Evolutionary conservation across 2,113 vertebrate genomes (phyloP).

Genomic region (Peromyscus leucopus): DNA sequence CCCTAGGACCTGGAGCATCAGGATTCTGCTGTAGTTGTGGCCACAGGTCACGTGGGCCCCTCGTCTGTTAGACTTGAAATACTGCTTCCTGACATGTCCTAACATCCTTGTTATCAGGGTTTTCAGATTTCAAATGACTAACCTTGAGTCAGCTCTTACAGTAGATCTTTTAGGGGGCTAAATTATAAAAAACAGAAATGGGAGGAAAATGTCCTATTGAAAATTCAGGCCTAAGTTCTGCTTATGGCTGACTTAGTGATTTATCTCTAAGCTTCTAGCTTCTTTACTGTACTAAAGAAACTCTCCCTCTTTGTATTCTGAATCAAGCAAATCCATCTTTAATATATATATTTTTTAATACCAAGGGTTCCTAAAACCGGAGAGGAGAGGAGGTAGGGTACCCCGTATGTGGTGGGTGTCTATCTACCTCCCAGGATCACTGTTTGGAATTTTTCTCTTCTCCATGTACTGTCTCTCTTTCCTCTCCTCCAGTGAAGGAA

Average conservation of each 20-base stretch:
- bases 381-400: not conserved
- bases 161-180: not conserved
- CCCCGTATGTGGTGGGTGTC: not conserved
- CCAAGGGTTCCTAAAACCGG: not conserved
- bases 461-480: not conserved
- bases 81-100: no score
- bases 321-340: not conserved
- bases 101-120: not conserved
- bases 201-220: not conserved
- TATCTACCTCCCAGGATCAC: no score
- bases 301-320: not conserved
- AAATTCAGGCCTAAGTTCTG: not conserved
- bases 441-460: not conserved
- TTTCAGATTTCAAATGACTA: constrained; percentile 15
- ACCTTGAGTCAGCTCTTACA: not conserved
- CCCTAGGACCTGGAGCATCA: not conserved
- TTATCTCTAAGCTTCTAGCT: constrained; percentile 27
- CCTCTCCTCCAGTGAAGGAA: not conserved
- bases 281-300: not conserved
- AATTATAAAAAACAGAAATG: not conserved
- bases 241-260: not conserved
- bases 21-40: not conserved
- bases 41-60: not conserved
- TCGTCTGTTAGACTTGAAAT: not conserved
- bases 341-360: not conserved